Evolutionary conservation across 2,113 vertebrate species (phyloP).

Genomic region (Oenanthe oenanthe): DNA sequence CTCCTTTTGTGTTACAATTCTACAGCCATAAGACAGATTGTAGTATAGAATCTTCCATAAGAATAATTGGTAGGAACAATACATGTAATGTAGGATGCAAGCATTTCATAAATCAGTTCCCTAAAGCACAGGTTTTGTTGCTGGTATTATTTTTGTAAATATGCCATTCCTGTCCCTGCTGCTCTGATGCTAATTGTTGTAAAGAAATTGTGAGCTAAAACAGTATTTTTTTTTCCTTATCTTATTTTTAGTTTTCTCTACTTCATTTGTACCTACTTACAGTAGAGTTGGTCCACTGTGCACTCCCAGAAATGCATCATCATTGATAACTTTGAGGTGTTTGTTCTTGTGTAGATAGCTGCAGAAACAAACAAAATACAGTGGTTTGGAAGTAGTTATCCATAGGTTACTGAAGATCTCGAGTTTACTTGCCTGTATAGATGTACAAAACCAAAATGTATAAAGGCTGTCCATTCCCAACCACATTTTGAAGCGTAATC

Average conservation of each 20-base stretch:
- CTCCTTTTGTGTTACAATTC: background rate
- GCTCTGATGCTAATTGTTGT: background rate
- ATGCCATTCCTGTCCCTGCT: background rate
- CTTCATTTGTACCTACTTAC: conserved; percentile 80
- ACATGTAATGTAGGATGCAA: background rate
- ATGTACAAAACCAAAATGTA: background rate
- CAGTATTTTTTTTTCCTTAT: background rate
- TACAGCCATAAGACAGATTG: background rate
- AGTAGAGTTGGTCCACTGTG: conserved; percentile 88
- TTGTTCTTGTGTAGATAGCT: conserved; percentile 96
- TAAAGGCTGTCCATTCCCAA: background rate
- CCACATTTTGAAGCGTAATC: background rate
- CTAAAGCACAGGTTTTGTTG: background rate
- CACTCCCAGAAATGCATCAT: conserved; percentile 86
- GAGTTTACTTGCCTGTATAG: background rate
- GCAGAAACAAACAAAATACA: conserved; percentile 19
- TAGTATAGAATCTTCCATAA: background rate
- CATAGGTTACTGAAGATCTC: background rate
- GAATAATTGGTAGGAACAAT: background rate
- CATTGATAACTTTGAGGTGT: conserved; percentile 83
- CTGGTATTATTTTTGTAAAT: background rate
- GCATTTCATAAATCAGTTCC: background rate
- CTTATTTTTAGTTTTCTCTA: background rate
- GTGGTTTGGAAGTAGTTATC: background rate
- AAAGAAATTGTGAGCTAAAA: background rate